A percentile compares a stretch with the other conserved stretches of the same genome.
Conservation (phyloP, 1,140 invertebrate species). For the Aphelinus atriplicis region DNA sequence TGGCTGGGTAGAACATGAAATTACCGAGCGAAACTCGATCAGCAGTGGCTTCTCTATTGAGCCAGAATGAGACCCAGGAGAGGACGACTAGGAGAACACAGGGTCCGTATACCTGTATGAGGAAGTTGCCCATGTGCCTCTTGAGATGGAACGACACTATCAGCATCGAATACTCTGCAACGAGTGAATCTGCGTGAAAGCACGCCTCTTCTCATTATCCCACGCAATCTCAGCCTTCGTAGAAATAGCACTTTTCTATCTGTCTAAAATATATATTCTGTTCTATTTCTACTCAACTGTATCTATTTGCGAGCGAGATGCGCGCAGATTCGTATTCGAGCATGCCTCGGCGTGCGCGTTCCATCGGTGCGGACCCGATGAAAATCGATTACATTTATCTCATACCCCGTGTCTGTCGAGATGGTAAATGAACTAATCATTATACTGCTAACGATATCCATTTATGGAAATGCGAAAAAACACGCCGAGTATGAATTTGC, state of each 20-base stretch:
- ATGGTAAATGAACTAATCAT: too few relatives aligned
- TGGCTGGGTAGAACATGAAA: neutral
- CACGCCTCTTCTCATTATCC: conserved; percentile 7
- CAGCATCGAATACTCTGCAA: conserved; percentile 79
- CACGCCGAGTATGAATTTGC: too few relatives aligned
- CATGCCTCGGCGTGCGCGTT: too few relatives aligned
- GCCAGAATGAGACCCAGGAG: conserved; percentile 92
- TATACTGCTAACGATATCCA: too few relatives aligned
- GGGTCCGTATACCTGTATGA: conserved; percentile 90
- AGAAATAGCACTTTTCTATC: neutral
- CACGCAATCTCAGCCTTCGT: neutral
- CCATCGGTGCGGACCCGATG: too few relatives aligned
- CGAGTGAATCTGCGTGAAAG: conserved; percentile 53
- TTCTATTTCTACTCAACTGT: conserved; percentile 1
- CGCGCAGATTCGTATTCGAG: too few relatives aligned
- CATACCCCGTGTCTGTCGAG: too few relatives aligned
- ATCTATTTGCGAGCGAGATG: too few relatives aligned
- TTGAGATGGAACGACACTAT: conserved; percentile 85
- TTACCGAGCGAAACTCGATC: conserved; percentile 86
- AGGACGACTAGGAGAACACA: conserved; percentile 86
- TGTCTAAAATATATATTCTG: neutral
- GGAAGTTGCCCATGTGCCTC: conserved; percentile 87
- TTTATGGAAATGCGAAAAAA: too few relatives aligned
- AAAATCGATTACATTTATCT: too few relatives aligned
- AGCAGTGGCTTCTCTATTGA: conserved; percentile 88